Percentiles rank a stretch among this genome's conserved stretches.
phyloP scores from a whole-genome alignment of 1,140 invertebrate species.

The Phthorimaea operculella region DNA sequence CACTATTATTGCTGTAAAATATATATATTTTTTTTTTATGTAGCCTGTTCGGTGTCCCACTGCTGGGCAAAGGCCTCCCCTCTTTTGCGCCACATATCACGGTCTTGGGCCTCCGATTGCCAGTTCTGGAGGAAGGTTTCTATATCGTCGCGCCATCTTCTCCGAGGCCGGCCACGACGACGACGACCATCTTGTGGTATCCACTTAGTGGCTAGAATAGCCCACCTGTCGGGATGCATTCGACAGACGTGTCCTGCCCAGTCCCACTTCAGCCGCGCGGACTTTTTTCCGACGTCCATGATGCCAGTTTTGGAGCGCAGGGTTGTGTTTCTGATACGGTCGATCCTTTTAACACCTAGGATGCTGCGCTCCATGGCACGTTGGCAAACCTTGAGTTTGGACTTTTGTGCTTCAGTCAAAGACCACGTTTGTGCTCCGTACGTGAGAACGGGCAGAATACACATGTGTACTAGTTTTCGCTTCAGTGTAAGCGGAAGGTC shows the following conservation, averaged over 20 bases:
- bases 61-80: neutral
- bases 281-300: neutral
- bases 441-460: constrained; percentile 3
- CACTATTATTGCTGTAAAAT: too few species aligned
- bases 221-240: neutral
- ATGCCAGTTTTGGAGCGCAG: too few species aligned
- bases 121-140: neutral
- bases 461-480: neutral
- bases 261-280: neutral
- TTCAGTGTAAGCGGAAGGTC: neutral
- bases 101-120: neutral
- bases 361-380: constrained; percentile 3
- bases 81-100: neutral
- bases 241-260: constrained; percentile 5
- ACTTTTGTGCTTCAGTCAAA: constrained; percentile 2
- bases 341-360: too few species aligned
- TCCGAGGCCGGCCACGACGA: neutral
- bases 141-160: neutral
- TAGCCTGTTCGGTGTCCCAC: neutral
- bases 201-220: neutral
- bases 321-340: too few species aligned
- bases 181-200: neutral
- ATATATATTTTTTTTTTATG: too few species aligned
- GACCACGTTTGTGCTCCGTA: constrained; percentile 5
- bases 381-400: constrained; percentile 3